A percentile compares a stretch with the other conserved stretches of the same genome.
Conservation (phyloP, 1,140 invertebrate species). For the Nasonia longicornis region DNA sequence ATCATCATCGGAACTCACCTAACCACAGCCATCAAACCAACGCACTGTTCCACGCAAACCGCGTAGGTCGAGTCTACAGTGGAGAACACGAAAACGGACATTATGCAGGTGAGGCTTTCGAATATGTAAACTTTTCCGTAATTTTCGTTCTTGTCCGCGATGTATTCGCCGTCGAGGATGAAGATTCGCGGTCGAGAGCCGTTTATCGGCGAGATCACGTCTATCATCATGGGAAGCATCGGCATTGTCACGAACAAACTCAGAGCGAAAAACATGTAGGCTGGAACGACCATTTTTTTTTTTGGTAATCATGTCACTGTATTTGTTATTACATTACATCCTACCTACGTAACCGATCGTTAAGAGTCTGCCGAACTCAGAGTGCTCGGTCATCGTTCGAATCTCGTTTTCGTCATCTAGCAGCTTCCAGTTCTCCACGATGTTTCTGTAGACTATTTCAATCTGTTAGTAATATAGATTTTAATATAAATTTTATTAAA, state of each 20-base stretch:
- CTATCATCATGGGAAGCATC: not conserved
- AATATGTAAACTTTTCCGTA: conserved; percentile 3
- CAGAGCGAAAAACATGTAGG: conserved; percentile 8
- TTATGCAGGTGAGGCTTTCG: not conserved
- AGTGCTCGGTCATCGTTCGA: not conserved
- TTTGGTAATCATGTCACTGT: not conserved
- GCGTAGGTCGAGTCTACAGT: not conserved
- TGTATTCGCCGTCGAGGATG: not conserved
- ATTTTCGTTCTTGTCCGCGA: not conserved
- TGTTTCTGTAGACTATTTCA: not conserved
- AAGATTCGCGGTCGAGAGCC: not conserved
- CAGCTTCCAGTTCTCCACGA: not conserved
- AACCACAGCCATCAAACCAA: conserved; percentile 11
- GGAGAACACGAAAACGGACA: not conserved
- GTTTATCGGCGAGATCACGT: not conserved
- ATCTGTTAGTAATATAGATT: not conserved
- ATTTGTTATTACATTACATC: no score
- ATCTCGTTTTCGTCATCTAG: not conserved
- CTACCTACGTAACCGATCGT: not conserved
- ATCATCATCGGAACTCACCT: not conserved
- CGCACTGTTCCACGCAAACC: conserved; percentile 5
- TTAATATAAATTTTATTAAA: not conserved
- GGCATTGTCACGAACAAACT: not conserved
- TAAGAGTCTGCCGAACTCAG: not conserved
- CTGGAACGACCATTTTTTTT: not conserved